phyloP scores from a whole-genome alignment of 1,140 invertebrate species.

The Zaprionus taronus region DNA sequence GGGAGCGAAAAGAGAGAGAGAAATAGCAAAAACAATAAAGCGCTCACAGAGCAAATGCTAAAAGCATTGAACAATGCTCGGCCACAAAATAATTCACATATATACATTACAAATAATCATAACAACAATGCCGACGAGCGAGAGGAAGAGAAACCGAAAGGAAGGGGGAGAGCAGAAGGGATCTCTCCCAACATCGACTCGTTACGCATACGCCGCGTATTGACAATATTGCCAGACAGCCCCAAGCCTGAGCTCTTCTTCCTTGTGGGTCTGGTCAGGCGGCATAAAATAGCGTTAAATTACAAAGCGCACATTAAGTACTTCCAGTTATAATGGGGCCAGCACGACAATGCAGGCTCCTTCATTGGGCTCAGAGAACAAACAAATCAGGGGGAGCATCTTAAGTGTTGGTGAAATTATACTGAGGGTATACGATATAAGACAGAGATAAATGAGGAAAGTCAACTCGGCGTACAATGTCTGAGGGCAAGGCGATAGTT shows the following conservation, averaged over 20 bases:
- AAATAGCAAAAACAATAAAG: slow-evolving; percentile 8
- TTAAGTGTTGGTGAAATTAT: background rate
- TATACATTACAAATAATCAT: slow-evolving; percentile 77
- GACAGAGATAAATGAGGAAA: background rate
- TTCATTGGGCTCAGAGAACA: slow-evolving; percentile 16
- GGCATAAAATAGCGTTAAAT: slow-evolving; percentile 68
- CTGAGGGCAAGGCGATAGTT: background rate
- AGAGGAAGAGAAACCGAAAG: background rate
- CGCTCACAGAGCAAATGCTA: slow-evolving; percentile 31
- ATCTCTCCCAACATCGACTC: slow-evolving; percentile 16
- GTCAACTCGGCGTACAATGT: background rate
- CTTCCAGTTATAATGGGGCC: slow-evolving; percentile 29
- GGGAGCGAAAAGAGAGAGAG: background rate
- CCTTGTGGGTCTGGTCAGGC: slow-evolving; percentile 52
- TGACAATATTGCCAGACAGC: background rate
- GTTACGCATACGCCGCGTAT: slow-evolving; percentile 55
- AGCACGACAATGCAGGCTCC: slow-evolving; percentile 5
- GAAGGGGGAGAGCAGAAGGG: background rate
- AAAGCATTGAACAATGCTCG: slow-evolving; percentile 72
- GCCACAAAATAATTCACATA: slow-evolving; percentile 44
- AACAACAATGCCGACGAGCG: slow-evolving; percentile 62
- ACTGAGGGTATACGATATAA: background rate
- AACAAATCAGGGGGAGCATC: background rate
- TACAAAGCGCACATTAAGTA: slow-evolving; percentile 53
- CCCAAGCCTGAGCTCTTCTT: background rate